A percentile compares a stretch with the other conserved stretches of the same genome.
These are phyloP conservation scores for Yponomeuta sedellus DNA, from an alignment of 2,888 invertebrate species.

Conservation along the genomic window DNA sequence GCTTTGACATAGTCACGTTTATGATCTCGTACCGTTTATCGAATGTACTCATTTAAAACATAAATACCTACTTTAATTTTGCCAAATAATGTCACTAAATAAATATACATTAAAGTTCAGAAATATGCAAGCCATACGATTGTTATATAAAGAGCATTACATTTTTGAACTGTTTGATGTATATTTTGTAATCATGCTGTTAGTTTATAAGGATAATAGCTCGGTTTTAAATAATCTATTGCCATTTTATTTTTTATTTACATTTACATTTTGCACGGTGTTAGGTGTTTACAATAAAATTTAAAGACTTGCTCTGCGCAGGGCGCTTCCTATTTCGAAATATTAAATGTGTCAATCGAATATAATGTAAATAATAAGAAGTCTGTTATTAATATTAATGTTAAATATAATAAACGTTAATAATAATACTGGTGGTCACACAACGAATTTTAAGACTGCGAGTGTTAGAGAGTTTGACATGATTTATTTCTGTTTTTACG, in stretches of 20 bases:
- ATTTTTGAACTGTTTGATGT: conserved; percentile 5
- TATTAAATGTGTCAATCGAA: conserved; percentile 55
- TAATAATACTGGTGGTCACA: conserved; percentile 67
- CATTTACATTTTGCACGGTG: conserved; percentile 43
- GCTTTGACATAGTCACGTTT: conserved; percentile 28
- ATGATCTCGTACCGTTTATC: conserved; percentile 38
- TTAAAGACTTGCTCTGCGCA: conserved; percentile 50
- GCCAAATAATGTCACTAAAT: conserved; percentile 12
- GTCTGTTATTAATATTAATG: conserved; percentile 17
- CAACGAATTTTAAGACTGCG: conserved; percentile 74
- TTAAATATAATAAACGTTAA: conserved; percentile 26
- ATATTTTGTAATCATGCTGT: conserved; percentile 15
- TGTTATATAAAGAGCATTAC: conserved; percentile 12
- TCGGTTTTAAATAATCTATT: conserved; percentile 28
- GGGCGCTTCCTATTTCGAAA: conserved; percentile 58
- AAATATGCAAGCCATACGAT: conserved; percentile 9
- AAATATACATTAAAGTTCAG: conserved; percentile 2
- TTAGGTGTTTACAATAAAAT: conserved; percentile 44
- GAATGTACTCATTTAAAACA: background rate
- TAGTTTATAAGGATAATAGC: conserved; percentile 18
- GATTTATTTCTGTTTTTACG: conserved; percentile 46
- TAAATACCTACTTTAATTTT: background rate
- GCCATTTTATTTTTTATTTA: conserved; percentile 42
- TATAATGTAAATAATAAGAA: conserved; percentile 55
- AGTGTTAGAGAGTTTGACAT: conserved; percentile 59